Evolutionary conservation across 2,113 vertebrate genomes (phyloP).

Genomic region (Polyodon spathula): DNA sequence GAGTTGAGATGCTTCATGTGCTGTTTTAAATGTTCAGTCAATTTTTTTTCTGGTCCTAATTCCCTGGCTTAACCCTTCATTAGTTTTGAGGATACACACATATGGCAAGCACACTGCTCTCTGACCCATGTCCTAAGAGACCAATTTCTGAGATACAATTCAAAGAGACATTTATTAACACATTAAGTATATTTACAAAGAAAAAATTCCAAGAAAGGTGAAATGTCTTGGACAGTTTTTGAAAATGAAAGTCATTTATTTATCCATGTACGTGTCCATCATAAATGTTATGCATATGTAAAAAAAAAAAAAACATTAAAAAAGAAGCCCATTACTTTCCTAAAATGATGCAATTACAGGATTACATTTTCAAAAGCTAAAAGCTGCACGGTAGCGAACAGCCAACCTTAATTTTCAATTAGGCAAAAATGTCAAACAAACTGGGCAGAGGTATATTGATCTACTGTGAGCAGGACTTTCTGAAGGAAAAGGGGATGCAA

Average conservation of each 20-base stretch:
- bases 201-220: conserved; percentile 55
- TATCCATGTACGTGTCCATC: conserved; percentile 37
- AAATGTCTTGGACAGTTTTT: conserved; percentile 40
- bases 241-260: conserved; percentile 43
- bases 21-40: conserved; percentile 1
- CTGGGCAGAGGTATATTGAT: background rate
- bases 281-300: conserved; percentile 45
- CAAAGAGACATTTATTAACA: conserved; percentile 58
- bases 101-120: conserved; percentile 42
- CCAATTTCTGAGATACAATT: conserved; percentile 44
- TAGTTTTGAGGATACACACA: conserved; percentile 26
- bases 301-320: conserved; percentile 22
- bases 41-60: too few species aligned
- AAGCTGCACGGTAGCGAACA: conserved; percentile 3
- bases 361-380: background rate
- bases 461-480: too few species aligned
- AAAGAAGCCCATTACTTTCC: conserved; percentile 29
- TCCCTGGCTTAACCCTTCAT: background rate
- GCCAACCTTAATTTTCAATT: background rate
- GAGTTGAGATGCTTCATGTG: background rate
- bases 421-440: background rate
- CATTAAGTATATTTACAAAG: conserved; percentile 50
- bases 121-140: conserved; percentile 45
- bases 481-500: too few species aligned
- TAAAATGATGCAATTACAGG: too few species aligned